phyloP scores from a whole-genome alignment of 2,113 vertebrate genomes.

The Tricholaema leucomelas region DNA sequence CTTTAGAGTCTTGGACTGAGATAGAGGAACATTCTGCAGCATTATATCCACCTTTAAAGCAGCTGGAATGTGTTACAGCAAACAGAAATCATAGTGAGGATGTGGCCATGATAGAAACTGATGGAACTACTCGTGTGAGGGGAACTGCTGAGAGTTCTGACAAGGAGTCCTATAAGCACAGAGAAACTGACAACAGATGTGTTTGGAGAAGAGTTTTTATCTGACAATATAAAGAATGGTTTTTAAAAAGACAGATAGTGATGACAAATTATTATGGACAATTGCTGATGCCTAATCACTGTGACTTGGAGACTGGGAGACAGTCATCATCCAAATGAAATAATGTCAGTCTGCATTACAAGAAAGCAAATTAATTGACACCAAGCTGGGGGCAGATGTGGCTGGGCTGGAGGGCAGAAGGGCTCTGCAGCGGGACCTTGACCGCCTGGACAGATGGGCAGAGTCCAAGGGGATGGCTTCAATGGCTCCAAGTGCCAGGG shows the following conservation, averaged over 20 bases:
- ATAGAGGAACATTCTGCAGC: neutral
- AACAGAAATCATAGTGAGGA: neutral
- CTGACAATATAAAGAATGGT: neutral
- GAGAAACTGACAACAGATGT: neutral
- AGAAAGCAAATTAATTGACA: neutral
- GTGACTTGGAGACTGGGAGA: neutral
- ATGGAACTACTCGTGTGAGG: neutral
- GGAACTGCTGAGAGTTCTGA: neutral
- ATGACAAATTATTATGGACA: neutral
- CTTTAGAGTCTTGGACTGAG: neutral
- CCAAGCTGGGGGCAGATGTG: too few relatives aligned
- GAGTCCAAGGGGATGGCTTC: too few relatives aligned
- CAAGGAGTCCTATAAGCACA: neutral
- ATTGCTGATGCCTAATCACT: neutral
- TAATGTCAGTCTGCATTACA: neutral
- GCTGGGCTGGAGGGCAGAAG: too few relatives aligned
- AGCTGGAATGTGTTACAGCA: neutral
- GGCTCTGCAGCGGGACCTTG: too few relatives aligned
- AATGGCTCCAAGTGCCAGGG: too few relatives aligned
- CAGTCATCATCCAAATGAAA: neutral
- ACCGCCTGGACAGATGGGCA: too few relatives aligned
- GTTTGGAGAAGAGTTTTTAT: neutral
- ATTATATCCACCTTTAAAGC: neutral
- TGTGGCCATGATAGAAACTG: neutral
- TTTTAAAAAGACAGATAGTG: neutral